Conservation (phyloP, 2,888 invertebrate genomes). For the Eupithecia vulgata region DNA sequence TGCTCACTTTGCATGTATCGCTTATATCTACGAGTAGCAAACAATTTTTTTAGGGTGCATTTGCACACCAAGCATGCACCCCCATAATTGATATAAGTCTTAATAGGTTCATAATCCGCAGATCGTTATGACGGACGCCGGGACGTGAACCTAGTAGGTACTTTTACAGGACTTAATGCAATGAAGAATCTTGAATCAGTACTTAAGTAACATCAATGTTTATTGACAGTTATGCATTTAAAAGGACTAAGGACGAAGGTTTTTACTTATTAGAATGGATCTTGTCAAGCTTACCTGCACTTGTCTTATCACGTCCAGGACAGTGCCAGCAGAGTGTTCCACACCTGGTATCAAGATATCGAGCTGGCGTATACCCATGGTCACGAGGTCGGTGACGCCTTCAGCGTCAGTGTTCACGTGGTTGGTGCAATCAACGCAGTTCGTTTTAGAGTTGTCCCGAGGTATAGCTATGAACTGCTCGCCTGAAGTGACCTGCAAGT, state of each 20-base stretch:
- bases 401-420: constrained; percentile 78
- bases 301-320: constrained; percentile 82
- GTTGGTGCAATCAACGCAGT: constrained; percentile 81
- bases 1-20: background rate
- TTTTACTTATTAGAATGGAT: background rate
- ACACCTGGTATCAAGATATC: constrained; percentile 64
- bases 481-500: constrained; percentile 67
- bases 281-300: constrained; percentile 69
- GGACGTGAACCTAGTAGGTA: background rate
- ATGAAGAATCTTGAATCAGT: background rate
- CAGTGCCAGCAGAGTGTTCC: constrained; percentile 70
- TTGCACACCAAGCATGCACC: too few species aligned
- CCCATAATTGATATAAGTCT: background rate
- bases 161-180: background rate
- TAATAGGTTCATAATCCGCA: background rate
- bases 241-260: too few species aligned
- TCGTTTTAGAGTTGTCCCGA: constrained; percentile 56
- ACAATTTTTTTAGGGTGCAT: background rate
- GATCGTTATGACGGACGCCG: background rate
- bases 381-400: constrained; percentile 78
- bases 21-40: background rate
- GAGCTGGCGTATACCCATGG: constrained; percentile 77
- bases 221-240: background rate
- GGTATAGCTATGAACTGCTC: constrained; percentile 81
- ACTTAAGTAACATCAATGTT: background rate